Evolutionary conservation across 1,140 invertebrate species (phyloP).

Genomic region (Cydia strobilella): DNA sequence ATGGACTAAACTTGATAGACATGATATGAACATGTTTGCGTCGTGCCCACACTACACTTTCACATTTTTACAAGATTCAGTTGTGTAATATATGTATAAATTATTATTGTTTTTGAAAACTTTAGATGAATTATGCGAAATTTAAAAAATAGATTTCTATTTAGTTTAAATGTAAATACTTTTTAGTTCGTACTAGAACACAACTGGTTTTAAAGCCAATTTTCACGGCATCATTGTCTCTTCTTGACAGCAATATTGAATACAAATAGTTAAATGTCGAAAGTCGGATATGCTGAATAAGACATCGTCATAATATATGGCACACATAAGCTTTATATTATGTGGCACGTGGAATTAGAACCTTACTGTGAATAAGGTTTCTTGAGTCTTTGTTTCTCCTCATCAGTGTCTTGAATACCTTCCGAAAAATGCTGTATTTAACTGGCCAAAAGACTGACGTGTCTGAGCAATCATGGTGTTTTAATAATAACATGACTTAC

Average conservation of each 20-base stretch:
- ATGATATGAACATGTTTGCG: not conserved
- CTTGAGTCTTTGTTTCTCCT: not conserved
- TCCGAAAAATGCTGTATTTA: not conserved
- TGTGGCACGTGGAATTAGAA: conserved; percentile 2
- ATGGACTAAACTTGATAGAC: conserved; percentile 18
- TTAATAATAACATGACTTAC: too few species aligned
- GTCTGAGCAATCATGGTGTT: too few species aligned
- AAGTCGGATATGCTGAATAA: conserved; percentile 39
- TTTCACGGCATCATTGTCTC: conserved; percentile 53
- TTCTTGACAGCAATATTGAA: conserved; percentile 48
- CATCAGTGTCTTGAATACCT: not conserved
- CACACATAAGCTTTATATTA: conserved; percentile 9
- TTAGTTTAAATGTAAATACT: conserved; percentile 52
- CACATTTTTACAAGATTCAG: not conserved
- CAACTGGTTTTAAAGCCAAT: conserved; percentile 56
- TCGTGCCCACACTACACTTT: not conserved
- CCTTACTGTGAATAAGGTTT: not conserved
- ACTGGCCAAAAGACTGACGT: too few species aligned
- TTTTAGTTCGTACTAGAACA: conserved; percentile 53
- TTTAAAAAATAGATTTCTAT: too few species aligned
- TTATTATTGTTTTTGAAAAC: not conserved
- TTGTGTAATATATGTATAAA: not conserved
- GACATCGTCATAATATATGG: conserved; percentile 6
- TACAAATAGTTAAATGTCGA: conserved; percentile 42
- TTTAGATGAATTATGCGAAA: too few species aligned